A percentile compares a stretch with the other conserved stretches of the same genome.
Evolutionary conservation across 1,140 invertebrate genomes (phyloP).

Genomic region (Steinernema feltiae): DNA sequence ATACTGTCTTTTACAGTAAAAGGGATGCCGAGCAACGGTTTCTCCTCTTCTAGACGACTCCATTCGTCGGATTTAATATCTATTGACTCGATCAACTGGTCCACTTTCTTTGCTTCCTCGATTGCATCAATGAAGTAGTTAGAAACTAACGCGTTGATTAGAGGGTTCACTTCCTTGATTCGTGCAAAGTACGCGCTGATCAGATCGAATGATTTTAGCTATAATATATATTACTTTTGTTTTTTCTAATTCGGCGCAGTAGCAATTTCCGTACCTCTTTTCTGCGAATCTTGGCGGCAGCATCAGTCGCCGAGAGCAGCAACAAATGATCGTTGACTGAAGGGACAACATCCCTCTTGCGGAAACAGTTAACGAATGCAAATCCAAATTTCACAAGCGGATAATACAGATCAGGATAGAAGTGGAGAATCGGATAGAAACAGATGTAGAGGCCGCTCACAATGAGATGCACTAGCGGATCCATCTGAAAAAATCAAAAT

Average conservation of each 20-base stretch:
- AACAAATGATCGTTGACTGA: conserved; percentile 8
- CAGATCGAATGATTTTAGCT: conserved; percentile 22
- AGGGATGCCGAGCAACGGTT: conserved; percentile 26
- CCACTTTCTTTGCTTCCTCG: conserved; percentile 24
- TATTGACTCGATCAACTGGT: conserved; percentile 3
- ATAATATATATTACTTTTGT: not conserved
- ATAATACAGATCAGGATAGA: conserved; percentile 1
- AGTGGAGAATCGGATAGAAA: not conserved
- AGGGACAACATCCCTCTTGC: not conserved
- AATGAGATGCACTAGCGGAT: not conserved
- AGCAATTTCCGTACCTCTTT: conserved; percentile 19
- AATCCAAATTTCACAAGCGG: not conserved
- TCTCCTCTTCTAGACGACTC: not conserved
- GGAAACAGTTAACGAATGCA: conserved; percentile 10
- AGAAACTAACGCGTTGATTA: conserved; percentile 24
- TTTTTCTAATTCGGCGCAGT: too few relatives aligned
- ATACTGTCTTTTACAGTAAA: conserved; percentile 29
- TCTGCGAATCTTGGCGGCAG: not conserved
- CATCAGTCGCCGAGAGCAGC: conserved; percentile 22
- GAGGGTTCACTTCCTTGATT: conserved; percentile 34
- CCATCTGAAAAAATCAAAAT: conserved; percentile 2
- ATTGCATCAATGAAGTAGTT: conserved; percentile 30
- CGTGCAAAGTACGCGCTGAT: conserved; percentile 29
- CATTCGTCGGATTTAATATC: conserved; percentile 11
- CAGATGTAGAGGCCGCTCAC: not conserved